Evolutionary conservation across 2,797 vertebrate genomes (phyloP), one percentile per base, ranked within the genome.

Genomic region (Pangasius mekongensis): DNA sequence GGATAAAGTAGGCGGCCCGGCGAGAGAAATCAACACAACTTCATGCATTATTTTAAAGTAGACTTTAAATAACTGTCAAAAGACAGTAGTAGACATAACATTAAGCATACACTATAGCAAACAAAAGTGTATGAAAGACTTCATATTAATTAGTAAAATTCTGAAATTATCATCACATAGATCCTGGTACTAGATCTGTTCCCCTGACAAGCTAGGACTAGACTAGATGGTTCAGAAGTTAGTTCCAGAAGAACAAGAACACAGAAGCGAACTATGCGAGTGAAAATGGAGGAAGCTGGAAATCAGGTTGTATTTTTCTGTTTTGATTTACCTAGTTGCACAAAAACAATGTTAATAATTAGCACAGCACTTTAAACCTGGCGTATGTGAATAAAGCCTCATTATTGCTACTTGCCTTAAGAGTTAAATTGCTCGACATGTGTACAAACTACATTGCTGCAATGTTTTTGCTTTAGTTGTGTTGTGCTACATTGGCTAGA

Each of bases 1-100:
- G 43, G 60, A 83, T 83, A 49, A 83, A 87, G 54, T 43, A 81
- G 71, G 81, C 33, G 69, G 85, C 36, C 27, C 49, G 30, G 27
- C 1, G 49, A 49, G 27, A 67, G 86, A 77, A 78, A 69, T 30
- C 47, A 62, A 69, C 67, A 39, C 39, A n/a, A 6, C 20, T 66
- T 58, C 36, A 18, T 43, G 73, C 64, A 60, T 88, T 81, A 85
- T 64, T 54, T 47, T 58, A 39, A 30, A 73, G 24, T 22, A 27
- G 36, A 14, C 36, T 64, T 43, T 30, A 62, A 62, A 64, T 82
- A 82, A 82, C 56, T 24, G 27, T 24, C 36, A 43, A 24, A 5
- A 2, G 43, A 11, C 13, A 11, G 13, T 54, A 8, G 73, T 6
- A 54, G n/a, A 36, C 52, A 13, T 24, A 6, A 24, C 20, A 13